A percentile compares a stretch with the other conserved stretches of the same genome.
phyloP scores from a whole-genome alignment of 2,797 vertebrate genomes.

The Melanotaenia parkinsoni region DNA sequence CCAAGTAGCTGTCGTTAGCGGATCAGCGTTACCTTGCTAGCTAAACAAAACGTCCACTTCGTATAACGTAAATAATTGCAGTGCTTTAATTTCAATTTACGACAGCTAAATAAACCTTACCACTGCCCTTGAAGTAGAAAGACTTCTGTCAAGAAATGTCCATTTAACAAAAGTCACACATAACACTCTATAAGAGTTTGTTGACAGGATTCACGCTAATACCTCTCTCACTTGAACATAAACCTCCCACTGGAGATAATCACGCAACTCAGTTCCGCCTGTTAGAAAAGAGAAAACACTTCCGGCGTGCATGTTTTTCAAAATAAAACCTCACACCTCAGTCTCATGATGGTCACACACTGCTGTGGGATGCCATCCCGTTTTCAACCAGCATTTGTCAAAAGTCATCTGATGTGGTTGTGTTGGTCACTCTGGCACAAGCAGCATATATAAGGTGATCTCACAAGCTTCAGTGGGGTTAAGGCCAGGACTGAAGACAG shows the following conservation, averaged over 20 bases:
- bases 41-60: slow-evolving; percentile 70
- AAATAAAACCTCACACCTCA: slow-evolving; percentile 36
- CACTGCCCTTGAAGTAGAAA: slow-evolving; percentile 28
- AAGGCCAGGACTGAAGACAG: no score
- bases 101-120: slow-evolving; percentile 40
- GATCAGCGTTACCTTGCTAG: slow-evolving; percentile 65
- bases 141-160: slow-evolving; percentile 61
- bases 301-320: slow-evolving; percentile 50
- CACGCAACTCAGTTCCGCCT: slow-evolving; percentile 42
- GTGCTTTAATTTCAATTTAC: slow-evolving; percentile 7
- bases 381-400: no score
- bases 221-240: slow-evolving; percentile 61
- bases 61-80: slow-evolving; percentile 37
- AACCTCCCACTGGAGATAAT: slow-evolving; percentile 49
- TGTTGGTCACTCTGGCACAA: no score
- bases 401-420: no score
- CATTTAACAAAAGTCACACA: slow-evolving; percentile 52
- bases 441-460: no score
- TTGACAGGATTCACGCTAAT: slow-evolving; percentile 68
- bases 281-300: slow-evolving; percentile 19
- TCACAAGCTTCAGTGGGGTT: no score
- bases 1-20: slow-evolving; percentile 64
- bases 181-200: slow-evolving; percentile 60
- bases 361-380: no score
- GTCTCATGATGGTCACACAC: no score